phyloP scores from a whole-genome alignment of 1,140 invertebrate species.

The Portunus trituberculatus region DNA sequence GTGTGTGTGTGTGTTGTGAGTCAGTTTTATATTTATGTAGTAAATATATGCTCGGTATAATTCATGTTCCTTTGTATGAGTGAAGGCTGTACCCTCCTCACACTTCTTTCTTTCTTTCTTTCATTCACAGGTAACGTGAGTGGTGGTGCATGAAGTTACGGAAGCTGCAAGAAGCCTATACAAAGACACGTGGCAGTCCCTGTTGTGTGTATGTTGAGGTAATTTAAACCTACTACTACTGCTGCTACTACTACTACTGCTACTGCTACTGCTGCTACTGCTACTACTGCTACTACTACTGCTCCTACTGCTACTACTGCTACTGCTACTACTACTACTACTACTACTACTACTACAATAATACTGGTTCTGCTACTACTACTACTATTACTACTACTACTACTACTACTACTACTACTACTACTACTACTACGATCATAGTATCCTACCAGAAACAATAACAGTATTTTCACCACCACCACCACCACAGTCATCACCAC shows the following conservation, averaged over 20 bases:
- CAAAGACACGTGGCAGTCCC: too few species aligned
- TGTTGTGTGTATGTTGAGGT: too few species aligned
- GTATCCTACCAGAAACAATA: not conserved
- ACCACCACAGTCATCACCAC: not conserved
- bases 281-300: not conserved
- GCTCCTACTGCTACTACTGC: not conserved
- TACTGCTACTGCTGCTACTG: not conserved
- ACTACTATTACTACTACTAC: too few species aligned
- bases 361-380: not conserved
- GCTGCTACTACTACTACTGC: not conserved
- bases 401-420: not conserved
- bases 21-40: not conserved
- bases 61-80: too few species aligned
- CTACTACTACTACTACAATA: not conserved
- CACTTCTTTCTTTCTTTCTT: too few species aligned
- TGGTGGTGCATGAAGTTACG: too few species aligned
- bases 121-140: too few species aligned
- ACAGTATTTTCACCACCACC: not conserved
- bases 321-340: not conserved
- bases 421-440: not conserved
- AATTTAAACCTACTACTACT: not conserved
- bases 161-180: too few species aligned
- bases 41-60: too few species aligned
- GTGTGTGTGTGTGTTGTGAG: too few species aligned
- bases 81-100: too few species aligned